Evolutionary conservation across 2,888 invertebrate genomes (phyloP).

Genomic region (Willowsia nigromaculata): DNA sequence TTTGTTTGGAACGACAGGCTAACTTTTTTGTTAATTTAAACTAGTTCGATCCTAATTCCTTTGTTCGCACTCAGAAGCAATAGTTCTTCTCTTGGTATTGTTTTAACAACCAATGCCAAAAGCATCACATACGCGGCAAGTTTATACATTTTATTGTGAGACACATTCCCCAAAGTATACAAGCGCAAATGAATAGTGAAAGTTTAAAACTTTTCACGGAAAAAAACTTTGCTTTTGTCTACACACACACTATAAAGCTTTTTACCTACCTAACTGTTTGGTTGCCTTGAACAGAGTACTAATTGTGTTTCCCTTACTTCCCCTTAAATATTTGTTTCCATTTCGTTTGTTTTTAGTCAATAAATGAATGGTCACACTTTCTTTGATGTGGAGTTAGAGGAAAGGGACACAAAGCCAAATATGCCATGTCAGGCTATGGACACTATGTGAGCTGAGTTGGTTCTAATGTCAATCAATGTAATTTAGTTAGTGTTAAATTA

Average conservation of each 20-base stretch:
- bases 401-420: background rate
- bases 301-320: background rate
- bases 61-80: slow-evolving; percentile 15
- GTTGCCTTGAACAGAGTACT: background rate
- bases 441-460: no score
- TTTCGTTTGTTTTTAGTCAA: background rate
- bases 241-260: background rate
- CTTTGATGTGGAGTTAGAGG: background rate
- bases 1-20: background rate
- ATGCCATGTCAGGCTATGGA: background rate
- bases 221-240: slow-evolving; percentile 17
- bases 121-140: background rate
- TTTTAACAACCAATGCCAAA: background rate
- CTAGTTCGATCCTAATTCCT: slow-evolving; percentile 48
- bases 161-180: background rate
- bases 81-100: background rate
- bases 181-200: slow-evolving; percentile 40
- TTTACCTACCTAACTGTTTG: background rate
- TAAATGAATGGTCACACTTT: background rate
- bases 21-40: slow-evolving; percentile 59
- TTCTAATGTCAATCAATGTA: no score
- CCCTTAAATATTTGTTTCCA: background rate
- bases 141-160: slow-evolving; percentile 7
- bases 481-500: no score
- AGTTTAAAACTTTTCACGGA: slow-evolving; percentile 44